A percentile compares a stretch with the other conserved stretches of the same genome.
These are phyloP conservation scores for Athalia rosae DNA, from an alignment of 2,888 invertebrate species.

Conservation along the genomic window DNA sequence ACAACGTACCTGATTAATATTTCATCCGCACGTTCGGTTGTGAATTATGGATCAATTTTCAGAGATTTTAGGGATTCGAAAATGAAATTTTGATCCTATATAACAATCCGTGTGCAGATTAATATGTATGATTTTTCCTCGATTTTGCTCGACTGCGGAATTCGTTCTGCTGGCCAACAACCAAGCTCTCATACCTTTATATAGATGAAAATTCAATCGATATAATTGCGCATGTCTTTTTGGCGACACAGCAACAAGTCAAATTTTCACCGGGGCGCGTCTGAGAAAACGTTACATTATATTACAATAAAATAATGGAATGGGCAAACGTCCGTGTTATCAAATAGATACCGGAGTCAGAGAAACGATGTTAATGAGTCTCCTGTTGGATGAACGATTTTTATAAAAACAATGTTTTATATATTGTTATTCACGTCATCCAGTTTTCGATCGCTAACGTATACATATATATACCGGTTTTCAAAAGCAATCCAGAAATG, in stretches of 20 bases:
- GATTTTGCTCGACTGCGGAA: constrained; percentile 48
- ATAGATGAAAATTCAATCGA: constrained; percentile 65
- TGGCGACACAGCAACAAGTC: constrained; percentile 69
- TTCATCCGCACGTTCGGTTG: constrained; percentile 47
- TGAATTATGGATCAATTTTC: no score
- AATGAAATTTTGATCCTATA: background rate
- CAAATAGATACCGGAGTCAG: background rate
- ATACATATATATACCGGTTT: no score
- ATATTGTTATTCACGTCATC: no score
- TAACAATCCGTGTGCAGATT: background rate
- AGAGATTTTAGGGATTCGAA: no score
- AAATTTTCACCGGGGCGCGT: constrained; percentile 40
- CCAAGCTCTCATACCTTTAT: constrained; percentile 60
- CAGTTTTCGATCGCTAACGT: no score
- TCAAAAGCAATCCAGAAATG: no score
- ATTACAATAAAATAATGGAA: background rate
- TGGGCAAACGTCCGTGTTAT: background rate
- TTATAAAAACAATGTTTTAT: background rate
- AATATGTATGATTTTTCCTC: background rate
- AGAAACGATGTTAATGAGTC: no score
- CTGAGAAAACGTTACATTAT: constrained; percentile 19
- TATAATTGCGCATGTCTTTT: constrained; percentile 69
- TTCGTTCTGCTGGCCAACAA: constrained; percentile 58
- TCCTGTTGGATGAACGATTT: background rate
- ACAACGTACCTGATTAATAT: constrained; percentile 52